A percentile compares a stretch with the other conserved stretches of the same genome.
phyloP scores from a whole-genome alignment of 2,113 vertebrate genomes.

The Athene noctua region DNA sequence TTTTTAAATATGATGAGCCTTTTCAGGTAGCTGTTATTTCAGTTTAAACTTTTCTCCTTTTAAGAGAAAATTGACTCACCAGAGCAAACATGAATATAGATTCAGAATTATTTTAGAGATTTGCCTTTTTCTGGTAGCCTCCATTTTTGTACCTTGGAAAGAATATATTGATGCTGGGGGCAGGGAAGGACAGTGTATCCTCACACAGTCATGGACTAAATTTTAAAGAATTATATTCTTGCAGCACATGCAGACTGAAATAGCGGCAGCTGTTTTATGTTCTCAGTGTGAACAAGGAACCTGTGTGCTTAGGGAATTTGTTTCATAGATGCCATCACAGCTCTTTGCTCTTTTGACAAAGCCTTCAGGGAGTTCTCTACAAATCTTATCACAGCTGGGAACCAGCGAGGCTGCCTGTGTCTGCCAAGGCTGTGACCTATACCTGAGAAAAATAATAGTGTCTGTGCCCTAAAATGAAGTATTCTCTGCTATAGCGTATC shows the following conservation, averaged over 20 bases:
- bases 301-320: not conserved
- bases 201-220: not conserved
- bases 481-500: not conserved
- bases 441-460: not conserved
- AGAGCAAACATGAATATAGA: not conserved
- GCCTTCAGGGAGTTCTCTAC: not conserved
- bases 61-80: not conserved
- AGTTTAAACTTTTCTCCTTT: not conserved
- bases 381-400: not conserved
- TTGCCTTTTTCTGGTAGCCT: not conserved
- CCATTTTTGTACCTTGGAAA: not conserved
- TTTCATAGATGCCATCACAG: not conserved
- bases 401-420: not conserved
- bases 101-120: not conserved
- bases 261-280: not conserved
- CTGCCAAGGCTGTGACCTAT: not conserved
- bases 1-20: not conserved
- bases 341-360: not conserved
- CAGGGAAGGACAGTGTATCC: not conserved
- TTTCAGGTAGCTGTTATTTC: not conserved
- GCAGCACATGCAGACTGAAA: not conserved
- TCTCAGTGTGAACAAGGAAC: not conserved
- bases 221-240: not conserved
- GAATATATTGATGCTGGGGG: not conserved
- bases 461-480: not conserved